Evolutionary conservation across 2,797 vertebrate genomes (phyloP).

Genomic region (Gymnothorax javanicus): DNA sequence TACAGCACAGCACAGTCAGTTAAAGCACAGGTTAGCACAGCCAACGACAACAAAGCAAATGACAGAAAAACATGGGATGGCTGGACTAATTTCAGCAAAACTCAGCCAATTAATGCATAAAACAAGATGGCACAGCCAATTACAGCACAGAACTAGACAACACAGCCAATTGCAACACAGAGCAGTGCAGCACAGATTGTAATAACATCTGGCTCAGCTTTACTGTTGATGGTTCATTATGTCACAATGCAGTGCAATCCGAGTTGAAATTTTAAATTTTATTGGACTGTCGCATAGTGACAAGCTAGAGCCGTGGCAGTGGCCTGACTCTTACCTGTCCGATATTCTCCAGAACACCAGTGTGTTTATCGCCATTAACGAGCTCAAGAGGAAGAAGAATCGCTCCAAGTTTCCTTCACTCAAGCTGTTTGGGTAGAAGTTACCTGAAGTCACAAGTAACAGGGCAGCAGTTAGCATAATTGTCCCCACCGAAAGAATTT

Average conservation of each 20-base stretch:
- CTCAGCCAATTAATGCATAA: background rate
- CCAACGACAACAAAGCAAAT: background rate
- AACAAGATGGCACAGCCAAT: background rate
- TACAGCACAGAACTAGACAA: background rate
- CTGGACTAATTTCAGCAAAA: background rate
- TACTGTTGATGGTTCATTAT: no score
- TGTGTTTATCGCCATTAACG: conserved; percentile 80
- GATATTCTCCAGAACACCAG: conserved; percentile 84
- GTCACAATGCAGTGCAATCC: no score
- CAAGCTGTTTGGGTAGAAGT: conserved; percentile 85
- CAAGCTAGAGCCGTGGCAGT: background rate
- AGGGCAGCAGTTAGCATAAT: background rate
- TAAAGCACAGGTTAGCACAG: background rate
- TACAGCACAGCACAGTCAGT: background rate
- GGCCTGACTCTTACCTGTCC: conserved; percentile 71
- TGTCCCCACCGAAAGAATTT: no score
- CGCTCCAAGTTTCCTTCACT: conserved; percentile 86
- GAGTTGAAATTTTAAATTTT: background rate
- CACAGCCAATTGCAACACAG: background rate
- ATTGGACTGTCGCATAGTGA: background rate
- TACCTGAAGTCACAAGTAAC: conserved; percentile 68
- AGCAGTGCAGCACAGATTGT: background rate
- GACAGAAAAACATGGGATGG: background rate
- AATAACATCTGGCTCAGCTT: background rate
- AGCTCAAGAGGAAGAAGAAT: conserved; percentile 88